phyloP scores from a whole-genome alignment of 1,140 invertebrate species.

The Temnothorax nylanderi region DNA sequence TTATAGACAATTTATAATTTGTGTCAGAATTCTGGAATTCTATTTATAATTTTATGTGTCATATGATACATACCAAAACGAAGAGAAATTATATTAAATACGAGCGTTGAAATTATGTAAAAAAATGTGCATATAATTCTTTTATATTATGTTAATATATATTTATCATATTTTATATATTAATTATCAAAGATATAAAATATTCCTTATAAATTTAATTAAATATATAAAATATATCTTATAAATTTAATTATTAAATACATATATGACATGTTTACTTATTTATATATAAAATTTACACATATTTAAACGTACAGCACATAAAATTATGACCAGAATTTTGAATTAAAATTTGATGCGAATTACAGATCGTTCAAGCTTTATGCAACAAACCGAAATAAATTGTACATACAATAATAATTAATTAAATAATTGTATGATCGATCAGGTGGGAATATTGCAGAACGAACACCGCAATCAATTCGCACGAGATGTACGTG shows the following conservation, averaged over 20 bases:
- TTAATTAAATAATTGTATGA: background rate
- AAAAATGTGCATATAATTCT: background rate
- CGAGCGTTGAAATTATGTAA: no score
- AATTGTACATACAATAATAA: background rate
- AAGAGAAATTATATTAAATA: background rate
- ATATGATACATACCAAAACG: background rate
- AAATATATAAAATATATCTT: background rate
- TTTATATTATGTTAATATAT: background rate
- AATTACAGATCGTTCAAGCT: background rate
- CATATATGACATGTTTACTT: background rate
- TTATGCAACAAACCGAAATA: background rate
- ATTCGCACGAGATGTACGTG: conserved; percentile 54
- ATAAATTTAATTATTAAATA: background rate
- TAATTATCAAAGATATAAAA: no score
- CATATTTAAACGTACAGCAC: background rate
- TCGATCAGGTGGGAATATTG: conserved; percentile 76
- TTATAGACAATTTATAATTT: background rate
- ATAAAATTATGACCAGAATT: background rate
- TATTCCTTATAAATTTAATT: background rate
- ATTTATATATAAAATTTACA: background rate
- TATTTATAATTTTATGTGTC: background rate
- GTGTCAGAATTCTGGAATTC: background rate
- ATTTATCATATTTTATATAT: background rate
- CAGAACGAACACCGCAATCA: conserved; percentile 43
- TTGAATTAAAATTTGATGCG: background rate